Percentiles rank a stretch among this genome's conserved stretches.
Evolutionary conservation across 1,140 invertebrate genomes (phyloP).

Genomic region (Oryctes rhinoceros): DNA sequence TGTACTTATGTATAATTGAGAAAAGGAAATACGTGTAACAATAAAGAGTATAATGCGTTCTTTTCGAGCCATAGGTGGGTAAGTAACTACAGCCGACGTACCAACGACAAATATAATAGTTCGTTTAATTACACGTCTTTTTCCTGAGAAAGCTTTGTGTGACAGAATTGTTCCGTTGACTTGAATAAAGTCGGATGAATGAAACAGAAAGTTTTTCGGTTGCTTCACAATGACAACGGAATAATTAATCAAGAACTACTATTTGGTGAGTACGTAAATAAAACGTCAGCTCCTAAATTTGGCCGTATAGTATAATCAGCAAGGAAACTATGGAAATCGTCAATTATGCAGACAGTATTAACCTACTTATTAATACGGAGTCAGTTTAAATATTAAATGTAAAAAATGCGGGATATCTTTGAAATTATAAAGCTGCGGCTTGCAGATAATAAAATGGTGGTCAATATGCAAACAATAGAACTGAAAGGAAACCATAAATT

Average conservation of each 20-base stretch:
- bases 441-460: too few species aligned
- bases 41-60: not conserved
- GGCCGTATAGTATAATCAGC: too few species aligned
- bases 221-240: slow-evolving; percentile 13
- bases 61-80: not conserved
- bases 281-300: too few species aligned
- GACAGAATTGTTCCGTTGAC: not conserved
- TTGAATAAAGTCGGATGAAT: slow-evolving; percentile 16
- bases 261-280: not conserved
- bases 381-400: too few species aligned
- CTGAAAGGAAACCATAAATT: too few species aligned
- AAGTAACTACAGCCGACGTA: not conserved
- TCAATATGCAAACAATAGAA: too few species aligned
- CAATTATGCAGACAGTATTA: too few species aligned
- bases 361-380: too few species aligned
- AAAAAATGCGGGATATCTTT: too few species aligned
- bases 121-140: slow-evolving; percentile 20
- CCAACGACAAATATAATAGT: not conserved
- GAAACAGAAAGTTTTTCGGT: slow-evolving; percentile 23
- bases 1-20: not conserved
- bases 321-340: too few species aligned
- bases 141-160: slow-evolving; percentile 11
- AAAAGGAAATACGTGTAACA: not conserved
- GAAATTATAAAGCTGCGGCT: too few species aligned
- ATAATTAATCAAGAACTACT: slow-evolving; percentile 17